Conservation (phyloP, 2,113 vertebrate species). For the Strix aluco region DNA sequence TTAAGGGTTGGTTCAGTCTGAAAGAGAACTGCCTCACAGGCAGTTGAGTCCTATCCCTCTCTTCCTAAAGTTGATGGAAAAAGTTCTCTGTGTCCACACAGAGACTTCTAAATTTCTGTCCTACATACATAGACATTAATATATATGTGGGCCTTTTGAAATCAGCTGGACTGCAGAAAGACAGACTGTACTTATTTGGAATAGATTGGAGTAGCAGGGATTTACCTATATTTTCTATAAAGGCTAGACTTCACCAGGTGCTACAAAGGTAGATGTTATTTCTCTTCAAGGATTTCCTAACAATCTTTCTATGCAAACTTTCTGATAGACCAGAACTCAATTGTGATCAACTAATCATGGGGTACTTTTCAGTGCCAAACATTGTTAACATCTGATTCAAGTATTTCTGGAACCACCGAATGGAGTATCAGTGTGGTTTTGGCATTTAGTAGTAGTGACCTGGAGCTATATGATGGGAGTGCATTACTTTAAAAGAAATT, state of each 20-base stretch:
- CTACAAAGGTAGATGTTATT: not conserved
- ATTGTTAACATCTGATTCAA: not conserved
- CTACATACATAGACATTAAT: not conserved
- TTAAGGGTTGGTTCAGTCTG: not conserved
- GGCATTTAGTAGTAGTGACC: not conserved
- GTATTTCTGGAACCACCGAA: not conserved
- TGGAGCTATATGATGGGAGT: not conserved
- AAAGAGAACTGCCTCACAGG: not conserved
- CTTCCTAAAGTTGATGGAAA: not conserved
- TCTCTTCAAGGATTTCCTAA: not conserved
- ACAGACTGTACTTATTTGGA: not conserved
- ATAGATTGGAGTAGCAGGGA: not conserved
- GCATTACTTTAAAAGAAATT: not conserved
- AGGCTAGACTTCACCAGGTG: not conserved
- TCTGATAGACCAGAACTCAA: not conserved
- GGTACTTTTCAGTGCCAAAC: not conserved
- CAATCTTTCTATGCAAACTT: not conserved
- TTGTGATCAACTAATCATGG: not conserved
- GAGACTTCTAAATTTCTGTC: not conserved
- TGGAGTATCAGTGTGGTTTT: not conserved
- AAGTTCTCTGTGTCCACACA: not conserved
- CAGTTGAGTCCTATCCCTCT: not conserved
- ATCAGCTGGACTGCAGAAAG: not conserved
- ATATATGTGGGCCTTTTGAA: not conserved
- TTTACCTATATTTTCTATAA: not conserved